Base-by-base conservation (phyloP, 2,888 invertebrate genomes). In the Carcina quercana region DNA sequence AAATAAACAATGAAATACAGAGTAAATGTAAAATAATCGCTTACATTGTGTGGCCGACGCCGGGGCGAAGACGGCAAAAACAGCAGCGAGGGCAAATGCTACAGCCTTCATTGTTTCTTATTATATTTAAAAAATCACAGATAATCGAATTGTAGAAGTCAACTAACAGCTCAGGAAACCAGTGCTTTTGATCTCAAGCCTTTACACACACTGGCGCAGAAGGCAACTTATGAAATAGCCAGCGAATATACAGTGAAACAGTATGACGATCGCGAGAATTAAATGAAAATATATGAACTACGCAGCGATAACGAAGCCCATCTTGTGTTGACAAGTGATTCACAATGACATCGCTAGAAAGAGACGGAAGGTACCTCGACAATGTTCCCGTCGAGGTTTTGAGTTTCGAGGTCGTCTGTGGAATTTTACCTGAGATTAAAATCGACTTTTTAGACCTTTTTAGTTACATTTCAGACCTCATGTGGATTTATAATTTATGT, bases 191-290 rank as follows among this genome's bases (percentile, higher is more conserved):
- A n/a, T n/a, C 73, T 69, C 84, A 79, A 69, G 88, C 93, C 93
- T 93, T 94, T 94, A 93, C 91, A 92, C 93, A 84, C 93, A 93
- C 93, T 94, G 93, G 93, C 86, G 90, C 86, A 94, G 93, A 94
- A 94, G 93, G 92, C 89, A 85, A 87, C 86, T 74, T 69, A 66
- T 13, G 27, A 65, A 57, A 49, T 42, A 59, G 61, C 65, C 58
- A 63, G 58, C 57, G 65, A 59, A 58, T 48, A 50, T 53, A 58
- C 64, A 60, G 65, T 59, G 64, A 59, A 45, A 47, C 57, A 61
- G 60, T 58, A 56, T n/a, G 49, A 50, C 50, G 52, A 61, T 62
- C 50, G 56, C 53, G 71, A 52, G 52, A 68, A 63, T 68, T 69
- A 61, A 45, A 65, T 56, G 51, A 68, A 72, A 72, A 69, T 67